Evolutionary conservation across 1,140 invertebrate species (phyloP).

Genomic region (Berghia stephanieae): DNA sequence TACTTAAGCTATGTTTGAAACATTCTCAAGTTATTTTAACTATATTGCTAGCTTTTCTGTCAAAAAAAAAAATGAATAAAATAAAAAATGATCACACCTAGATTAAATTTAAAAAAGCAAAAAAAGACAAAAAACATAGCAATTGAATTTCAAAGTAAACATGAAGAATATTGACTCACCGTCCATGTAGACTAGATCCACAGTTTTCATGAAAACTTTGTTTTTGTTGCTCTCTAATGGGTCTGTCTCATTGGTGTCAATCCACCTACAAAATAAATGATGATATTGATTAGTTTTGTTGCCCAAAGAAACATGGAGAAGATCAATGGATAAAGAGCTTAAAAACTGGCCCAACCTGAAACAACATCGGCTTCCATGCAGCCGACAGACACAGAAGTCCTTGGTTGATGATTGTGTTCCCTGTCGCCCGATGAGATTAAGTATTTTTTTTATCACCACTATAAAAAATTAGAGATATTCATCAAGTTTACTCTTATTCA

Average conservation of each 20-base stretch:
- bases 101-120: not conserved
- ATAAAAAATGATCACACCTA: not conserved
- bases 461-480: not conserved
- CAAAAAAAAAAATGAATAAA: not conserved
- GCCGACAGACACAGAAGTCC: not conserved
- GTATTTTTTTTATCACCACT: not conserved
- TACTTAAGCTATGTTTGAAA: too few relatives aligned
- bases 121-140: not conserved
- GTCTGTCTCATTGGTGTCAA: conserved; percentile 66
- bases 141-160: not conserved
- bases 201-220: conserved; percentile 81
- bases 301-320: not conserved
- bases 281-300: not conserved
- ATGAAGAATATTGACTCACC: conserved; percentile 67
- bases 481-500: not conserved
- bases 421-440: not conserved
- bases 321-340: not conserved
- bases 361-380: not conserved
- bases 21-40: not conserved
- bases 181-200: conserved; percentile 77
- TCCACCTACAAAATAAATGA: conserved; percentile 52
- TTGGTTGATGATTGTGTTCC: too few relatives aligned
- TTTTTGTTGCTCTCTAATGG: conserved; percentile 74
- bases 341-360: not conserved
- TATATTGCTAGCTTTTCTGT: too few relatives aligned